Evolutionary conservation across 2,797 vertebrate genomes (phyloP).

Genomic region (Eleutherodactylus coqui): DNA sequence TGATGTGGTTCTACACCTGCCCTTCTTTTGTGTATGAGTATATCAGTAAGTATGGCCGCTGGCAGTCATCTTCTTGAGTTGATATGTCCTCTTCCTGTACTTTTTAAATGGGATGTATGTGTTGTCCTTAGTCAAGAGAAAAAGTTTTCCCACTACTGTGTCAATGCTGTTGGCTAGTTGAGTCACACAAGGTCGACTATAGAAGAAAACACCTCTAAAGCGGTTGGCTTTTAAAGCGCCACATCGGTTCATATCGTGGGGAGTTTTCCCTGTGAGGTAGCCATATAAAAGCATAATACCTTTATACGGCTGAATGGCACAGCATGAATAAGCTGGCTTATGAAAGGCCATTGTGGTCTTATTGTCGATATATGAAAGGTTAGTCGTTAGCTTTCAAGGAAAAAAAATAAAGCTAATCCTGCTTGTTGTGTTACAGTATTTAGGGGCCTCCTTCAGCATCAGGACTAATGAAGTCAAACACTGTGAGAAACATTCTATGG

Average conservation of each 20-base stretch:
- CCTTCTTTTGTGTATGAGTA: too few relatives aligned
- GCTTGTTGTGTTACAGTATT: slow-evolving; percentile 42
- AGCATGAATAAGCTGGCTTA: slow-evolving; percentile 54
- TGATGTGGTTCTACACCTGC: too few relatives aligned
- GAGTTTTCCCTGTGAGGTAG: slow-evolving; percentile 8
- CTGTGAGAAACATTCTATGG: slow-evolving; percentile 34
- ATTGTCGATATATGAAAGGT: slow-evolving; percentile 46
- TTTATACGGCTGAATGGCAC: slow-evolving; percentile 41
- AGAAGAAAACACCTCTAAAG: neutral
- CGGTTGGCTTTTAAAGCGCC: neutral
- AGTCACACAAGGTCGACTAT: neutral
- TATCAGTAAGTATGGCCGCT: too few relatives aligned
- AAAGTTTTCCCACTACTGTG: neutral
- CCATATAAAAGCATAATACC: slow-evolving; percentile 38
- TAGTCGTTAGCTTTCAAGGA: slow-evolving; percentile 21
- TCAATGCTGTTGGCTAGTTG: neutral
- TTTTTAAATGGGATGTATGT: neutral
- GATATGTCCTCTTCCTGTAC: too few relatives aligned
- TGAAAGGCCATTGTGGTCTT: slow-evolving; percentile 21
- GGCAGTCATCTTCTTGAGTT: too few relatives aligned
- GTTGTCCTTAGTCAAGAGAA: neutral
- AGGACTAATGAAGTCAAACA: slow-evolving; percentile 8
- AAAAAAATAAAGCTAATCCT: slow-evolving; percentile 35
- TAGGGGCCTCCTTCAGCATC: slow-evolving; percentile 21
- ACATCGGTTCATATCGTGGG: slow-evolving; percentile 12